Percentiles rank a stretch among this genome's conserved stretches.
Conservation (phyloP, 2,888 invertebrate genomes). For the Dicranocentrus wangi region DNA sequence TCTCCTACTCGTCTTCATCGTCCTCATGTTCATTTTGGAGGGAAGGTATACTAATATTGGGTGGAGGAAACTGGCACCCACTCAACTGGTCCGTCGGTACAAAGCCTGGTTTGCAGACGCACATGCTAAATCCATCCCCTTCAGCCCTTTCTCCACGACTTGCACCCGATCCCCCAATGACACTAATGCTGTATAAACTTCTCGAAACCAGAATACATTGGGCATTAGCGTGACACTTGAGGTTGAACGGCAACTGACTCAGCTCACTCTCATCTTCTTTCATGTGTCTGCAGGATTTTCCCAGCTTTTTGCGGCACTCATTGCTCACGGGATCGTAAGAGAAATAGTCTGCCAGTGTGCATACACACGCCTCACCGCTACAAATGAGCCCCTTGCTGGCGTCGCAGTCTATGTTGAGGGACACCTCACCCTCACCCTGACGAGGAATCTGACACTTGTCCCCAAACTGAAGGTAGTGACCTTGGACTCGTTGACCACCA, state of each 20-base stretch:
- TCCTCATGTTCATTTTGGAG: not conserved
- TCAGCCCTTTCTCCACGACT: not conserved
- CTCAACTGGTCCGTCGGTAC: conserved; percentile 37
- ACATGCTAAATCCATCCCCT: conserved; percentile 52
- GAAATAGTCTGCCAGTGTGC: conserved; percentile 49
- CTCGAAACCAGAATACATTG: conserved; percentile 33
- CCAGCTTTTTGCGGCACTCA: conserved; percentile 64
- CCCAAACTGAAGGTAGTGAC: conserved; percentile 52
- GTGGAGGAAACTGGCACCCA: conserved; percentile 36
- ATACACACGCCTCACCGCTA: conserved; percentile 56
- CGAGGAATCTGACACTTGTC: conserved; percentile 51
- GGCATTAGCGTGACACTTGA: conserved; percentile 63
- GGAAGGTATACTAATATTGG: conserved; percentile 6
- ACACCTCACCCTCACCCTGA: conserved; percentile 46
- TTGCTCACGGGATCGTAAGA: conserved; percentile 56
- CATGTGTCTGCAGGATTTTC: conserved; percentile 50
- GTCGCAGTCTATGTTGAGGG: conserved; percentile 44
- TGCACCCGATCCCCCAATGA: not conserved
- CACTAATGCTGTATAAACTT: not conserved
- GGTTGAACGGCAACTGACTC: conserved; percentile 50
- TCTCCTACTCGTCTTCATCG: conserved; percentile 1
- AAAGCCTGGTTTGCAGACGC: conserved; percentile 50
- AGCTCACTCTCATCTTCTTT: conserved; percentile 27
- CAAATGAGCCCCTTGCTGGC: conserved; percentile 61
- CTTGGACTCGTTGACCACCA: not conserved